A percentile compares a stretch with the other conserved stretches of the same genome.
These are phyloP conservation scores for Anguilla rostrata DNA, from an alignment of 2,113 vertebrate species.

Conservation along the genomic window DNA sequence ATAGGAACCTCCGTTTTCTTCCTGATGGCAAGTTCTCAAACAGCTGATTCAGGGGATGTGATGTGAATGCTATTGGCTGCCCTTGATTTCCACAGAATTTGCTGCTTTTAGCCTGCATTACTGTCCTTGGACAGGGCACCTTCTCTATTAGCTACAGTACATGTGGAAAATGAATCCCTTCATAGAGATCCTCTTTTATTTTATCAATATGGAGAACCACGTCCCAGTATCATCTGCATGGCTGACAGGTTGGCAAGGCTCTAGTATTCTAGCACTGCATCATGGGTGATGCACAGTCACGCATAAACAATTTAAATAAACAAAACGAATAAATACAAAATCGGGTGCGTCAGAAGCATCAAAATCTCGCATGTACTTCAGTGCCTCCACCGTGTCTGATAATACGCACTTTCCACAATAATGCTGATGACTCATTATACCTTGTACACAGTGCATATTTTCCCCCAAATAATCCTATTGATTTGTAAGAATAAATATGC, in stretches of 20 bases:
- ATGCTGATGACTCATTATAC: not conserved
- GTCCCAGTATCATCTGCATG: too few relatives aligned
- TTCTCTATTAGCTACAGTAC: too few relatives aligned
- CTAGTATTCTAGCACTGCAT: not conserved
- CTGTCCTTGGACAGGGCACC: too few relatives aligned
- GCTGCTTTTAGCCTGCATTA: too few relatives aligned
- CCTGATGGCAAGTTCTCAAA: too few relatives aligned
- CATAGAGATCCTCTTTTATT: too few relatives aligned
- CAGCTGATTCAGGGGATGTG: too few relatives aligned
- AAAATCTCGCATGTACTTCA: not conserved
- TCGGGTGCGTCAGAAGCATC: not conserved
- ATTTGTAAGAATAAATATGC: not conserved
- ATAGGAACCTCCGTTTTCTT: too few relatives aligned
- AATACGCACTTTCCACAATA: not conserved
- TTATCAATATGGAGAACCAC: too few relatives aligned
- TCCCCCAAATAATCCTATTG: not conserved
- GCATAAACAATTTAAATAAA: not conserved
- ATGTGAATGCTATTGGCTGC: too few relatives aligned
- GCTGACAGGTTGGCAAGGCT: not conserved
- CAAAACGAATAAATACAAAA: not conserved
- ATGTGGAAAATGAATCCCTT: too few relatives aligned
- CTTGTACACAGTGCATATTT: not conserved
- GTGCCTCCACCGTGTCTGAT: not conserved
- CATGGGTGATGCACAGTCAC: not conserved
- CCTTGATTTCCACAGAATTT: too few relatives aligned